Evolutionary conservation across 2,888 invertebrate species (phyloP).

Genomic region (Drosophila paramelanica): DNA sequence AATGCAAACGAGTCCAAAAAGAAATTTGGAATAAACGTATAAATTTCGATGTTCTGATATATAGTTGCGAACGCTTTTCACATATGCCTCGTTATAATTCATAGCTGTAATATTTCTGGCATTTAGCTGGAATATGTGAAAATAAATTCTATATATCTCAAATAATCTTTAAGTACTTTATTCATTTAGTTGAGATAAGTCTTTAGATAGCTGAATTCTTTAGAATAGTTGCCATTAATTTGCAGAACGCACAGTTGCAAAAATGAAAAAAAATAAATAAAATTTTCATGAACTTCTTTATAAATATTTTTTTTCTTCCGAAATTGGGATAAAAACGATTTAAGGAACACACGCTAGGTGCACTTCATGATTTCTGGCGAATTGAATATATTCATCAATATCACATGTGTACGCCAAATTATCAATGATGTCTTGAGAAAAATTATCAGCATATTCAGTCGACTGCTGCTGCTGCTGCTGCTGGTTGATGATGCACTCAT

Average conservation of each 20-base stretch:
- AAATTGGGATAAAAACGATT: constrained; percentile 1
- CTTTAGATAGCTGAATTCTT: too few relatives aligned
- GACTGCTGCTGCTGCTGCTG: not conserved
- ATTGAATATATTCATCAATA: constrained; percentile 43
- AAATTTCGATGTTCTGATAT: constrained; percentile 17
- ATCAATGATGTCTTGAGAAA: constrained; percentile 68
- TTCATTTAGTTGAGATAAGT: too few relatives aligned
- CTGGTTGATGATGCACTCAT: constrained; percentile 47
- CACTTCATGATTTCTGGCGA: not conserved
- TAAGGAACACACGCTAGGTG: not conserved
- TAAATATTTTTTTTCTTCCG: too few relatives aligned
- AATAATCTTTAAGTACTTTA: too few relatives aligned
- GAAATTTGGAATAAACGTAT: constrained; percentile 16
- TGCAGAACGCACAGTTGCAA: too few relatives aligned
- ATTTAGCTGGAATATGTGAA: too few relatives aligned
- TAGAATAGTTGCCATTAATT: too few relatives aligned
- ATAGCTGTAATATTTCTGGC: too few relatives aligned
- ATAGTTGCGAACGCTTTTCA: not conserved
- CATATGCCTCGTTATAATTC: not conserved
- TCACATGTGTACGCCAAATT: constrained; percentile 48
- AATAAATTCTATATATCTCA: too few relatives aligned
- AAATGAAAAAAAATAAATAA: too few relatives aligned
- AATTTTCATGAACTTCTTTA: too few relatives aligned
- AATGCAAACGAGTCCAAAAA: constrained; percentile 13
- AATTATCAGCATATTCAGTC: constrained; percentile 67